These are phyloP conservation scores for Arizona elegans DNA, from an alignment of 2,113 vertebrate species.

Conservation along the genomic window DNA sequence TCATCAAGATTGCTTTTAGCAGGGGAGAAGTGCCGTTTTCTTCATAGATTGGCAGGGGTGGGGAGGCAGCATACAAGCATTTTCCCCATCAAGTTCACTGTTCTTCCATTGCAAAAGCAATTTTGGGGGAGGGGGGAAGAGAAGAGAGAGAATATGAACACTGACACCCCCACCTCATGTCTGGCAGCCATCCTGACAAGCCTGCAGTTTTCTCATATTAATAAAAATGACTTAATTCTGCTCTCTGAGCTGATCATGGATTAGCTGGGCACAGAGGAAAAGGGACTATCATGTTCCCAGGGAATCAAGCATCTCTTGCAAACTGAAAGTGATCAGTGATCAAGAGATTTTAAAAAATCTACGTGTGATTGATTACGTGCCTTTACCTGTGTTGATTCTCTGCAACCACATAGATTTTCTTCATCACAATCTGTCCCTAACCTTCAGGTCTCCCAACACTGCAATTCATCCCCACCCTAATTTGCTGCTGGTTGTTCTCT, in stretches of 20 bases:
- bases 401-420: not conserved
- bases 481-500: not conserved
- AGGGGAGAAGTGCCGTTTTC: not conserved
- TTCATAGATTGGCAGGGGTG: not conserved
- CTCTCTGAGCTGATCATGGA: not conserved
- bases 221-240: not conserved
- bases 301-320: not conserved
- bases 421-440: not conserved
- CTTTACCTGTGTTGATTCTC: not conserved
- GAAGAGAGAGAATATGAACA: not conserved
- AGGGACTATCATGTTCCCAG: not conserved
- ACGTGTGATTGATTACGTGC: not conserved
- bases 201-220: not conserved
- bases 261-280: not conserved
- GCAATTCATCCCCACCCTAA: not conserved
- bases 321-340: not conserved
- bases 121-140: no score
- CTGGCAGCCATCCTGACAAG: not conserved
- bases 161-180: not conserved
- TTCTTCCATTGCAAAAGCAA: not conserved
- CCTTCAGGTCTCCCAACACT: not conserved
- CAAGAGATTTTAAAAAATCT: not conserved
- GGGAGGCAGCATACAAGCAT: not conserved
- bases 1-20: not conserved
- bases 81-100: not conserved